phyloP scores from a whole-genome alignment of 2,113 vertebrate species.

The Pseudorhombus dupliciocellatus region DNA sequence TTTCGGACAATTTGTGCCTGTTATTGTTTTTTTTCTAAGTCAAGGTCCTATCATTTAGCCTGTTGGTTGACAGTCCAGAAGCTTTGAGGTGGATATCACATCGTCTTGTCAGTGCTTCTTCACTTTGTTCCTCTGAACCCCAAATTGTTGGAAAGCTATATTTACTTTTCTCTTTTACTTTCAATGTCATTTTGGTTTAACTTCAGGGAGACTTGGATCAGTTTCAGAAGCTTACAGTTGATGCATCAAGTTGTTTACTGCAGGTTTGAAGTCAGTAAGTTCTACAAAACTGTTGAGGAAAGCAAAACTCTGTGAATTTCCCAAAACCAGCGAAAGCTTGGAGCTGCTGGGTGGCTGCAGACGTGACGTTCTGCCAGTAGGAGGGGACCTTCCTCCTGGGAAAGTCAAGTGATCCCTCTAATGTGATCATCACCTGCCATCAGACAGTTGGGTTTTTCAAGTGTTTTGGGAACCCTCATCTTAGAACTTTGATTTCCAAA shows the following conservation, averaged over 20 bases:
- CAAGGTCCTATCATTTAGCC: conserved; percentile 15
- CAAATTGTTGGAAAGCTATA: conserved; percentile 36
- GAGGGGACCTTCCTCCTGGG: conserved; percentile 11
- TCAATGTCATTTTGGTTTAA: conserved; percentile 38
- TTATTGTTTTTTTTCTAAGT: neutral
- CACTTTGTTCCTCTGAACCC: conserved; percentile 40
- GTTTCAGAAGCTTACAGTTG: conserved; percentile 43
- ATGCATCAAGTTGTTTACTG: conserved; percentile 55
- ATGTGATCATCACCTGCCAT: conserved; percentile 34
- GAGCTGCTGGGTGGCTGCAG: conserved; percentile 30
- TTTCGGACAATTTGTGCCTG: conserved; percentile 21
- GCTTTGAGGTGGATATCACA: conserved; percentile 3
- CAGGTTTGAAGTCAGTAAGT: conserved; percentile 13
- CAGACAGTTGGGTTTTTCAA: conserved; percentile 32
- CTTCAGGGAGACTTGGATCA: conserved; percentile 65
- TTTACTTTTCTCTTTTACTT: conserved; percentile 10
- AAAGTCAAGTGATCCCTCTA: conserved; percentile 26
- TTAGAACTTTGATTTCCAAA: conserved; percentile 31
- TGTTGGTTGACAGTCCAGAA: conserved; percentile 17
- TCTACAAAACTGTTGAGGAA: conserved; percentile 20
- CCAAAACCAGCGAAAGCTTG: conserved; percentile 34
- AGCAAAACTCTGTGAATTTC: conserved; percentile 15
- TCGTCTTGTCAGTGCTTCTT: conserved; percentile 42
- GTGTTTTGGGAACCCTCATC: conserved; percentile 36
- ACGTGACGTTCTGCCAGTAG: conserved; percentile 7